Percentiles rank a stretch among this genome's conserved stretches.
Conservation (phyloP, 2,888 invertebrate genomes). For the Rhingia campestris region DNA sequence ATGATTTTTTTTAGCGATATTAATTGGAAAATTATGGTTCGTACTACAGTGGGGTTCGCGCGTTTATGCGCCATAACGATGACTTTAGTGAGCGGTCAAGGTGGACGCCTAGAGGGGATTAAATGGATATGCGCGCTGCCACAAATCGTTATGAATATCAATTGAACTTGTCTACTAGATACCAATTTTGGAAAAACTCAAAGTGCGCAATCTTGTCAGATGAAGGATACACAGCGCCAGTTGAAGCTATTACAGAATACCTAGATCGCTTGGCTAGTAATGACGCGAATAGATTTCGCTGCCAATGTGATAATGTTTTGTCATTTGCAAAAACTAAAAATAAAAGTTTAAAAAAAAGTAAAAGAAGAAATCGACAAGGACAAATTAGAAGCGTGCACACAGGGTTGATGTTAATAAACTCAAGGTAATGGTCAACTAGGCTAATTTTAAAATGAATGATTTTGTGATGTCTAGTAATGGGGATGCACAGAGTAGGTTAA, state of each 20-base stretch:
- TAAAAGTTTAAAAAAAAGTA: constrained; percentile 34
- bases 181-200: constrained; percentile 63
- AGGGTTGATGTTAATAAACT: constrained; percentile 32
- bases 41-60: constrained; percentile 1
- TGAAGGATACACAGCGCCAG: constrained; percentile 56
- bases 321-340: constrained; percentile 28
- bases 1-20: constrained; percentile 53
- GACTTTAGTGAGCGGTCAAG: constrained; percentile 66
- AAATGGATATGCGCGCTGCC: constrained; percentile 68
- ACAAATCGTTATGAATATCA: constrained; percentile 74
- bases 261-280: constrained; percentile 42
- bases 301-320: constrained; percentile 22
- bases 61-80: constrained; percentile 38
- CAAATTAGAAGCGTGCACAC: constrained; percentile 19
- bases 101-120: constrained; percentile 69
- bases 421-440: constrained; percentile 46
- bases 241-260: constrained; percentile 55
- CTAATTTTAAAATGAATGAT: constrained; percentile 36
- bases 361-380: constrained; percentile 40
- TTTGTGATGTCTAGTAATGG: neutral
- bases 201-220: constrained; percentile 53
- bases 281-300: constrained; percentile 20
- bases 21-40: constrained; percentile 68
- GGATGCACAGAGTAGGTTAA: constrained; percentile 18
- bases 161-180: constrained; percentile 71